A percentile compares a stretch with the other conserved stretches of the same genome.
Evolutionary conservation across 1,140 invertebrate genomes (phyloP).

Genomic region (Drosophila takahashii): DNA sequence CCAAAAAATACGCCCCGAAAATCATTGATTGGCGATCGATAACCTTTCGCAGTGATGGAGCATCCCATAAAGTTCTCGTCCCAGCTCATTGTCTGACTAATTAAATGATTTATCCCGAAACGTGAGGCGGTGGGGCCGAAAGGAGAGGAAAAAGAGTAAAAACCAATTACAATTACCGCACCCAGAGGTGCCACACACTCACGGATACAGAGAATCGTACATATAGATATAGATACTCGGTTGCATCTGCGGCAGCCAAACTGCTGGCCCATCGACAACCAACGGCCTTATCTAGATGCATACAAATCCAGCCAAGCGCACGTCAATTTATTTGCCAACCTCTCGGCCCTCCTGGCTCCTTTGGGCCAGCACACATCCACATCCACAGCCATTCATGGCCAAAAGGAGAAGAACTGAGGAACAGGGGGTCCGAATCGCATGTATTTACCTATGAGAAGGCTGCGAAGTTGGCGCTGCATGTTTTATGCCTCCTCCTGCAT

Average conservation of each 20-base stretch:
- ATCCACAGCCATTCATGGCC: slow-evolving; percentile 25
- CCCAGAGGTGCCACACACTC: slow-evolving; percentile 81
- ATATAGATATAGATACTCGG: slow-evolving; percentile 11
- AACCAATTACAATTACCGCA: slow-evolving; percentile 84
- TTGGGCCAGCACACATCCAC: slow-evolving; percentile 22
- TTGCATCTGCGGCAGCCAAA: slow-evolving; percentile 39
- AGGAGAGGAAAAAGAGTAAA: slow-evolving; percentile 42
- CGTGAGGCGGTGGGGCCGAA: slow-evolving; percentile 55
- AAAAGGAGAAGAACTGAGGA: slow-evolving; percentile 9
- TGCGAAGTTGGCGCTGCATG: slow-evolving; percentile 76
- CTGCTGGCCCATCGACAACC: slow-evolving; percentile 34
- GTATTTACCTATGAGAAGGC: slow-evolving; percentile 69
- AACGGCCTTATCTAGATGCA: slow-evolving; percentile 78
- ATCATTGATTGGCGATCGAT: slow-evolving; percentile 63
- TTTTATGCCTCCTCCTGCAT: slow-evolving; percentile 80
- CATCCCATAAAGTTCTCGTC: slow-evolving; percentile 34
- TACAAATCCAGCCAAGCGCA: slow-evolving; percentile 82
- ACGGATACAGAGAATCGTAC: slow-evolving; percentile 27
- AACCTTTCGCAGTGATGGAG: slow-evolving; percentile 64
- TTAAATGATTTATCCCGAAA: slow-evolving; percentile 83
- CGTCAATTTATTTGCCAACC: slow-evolving; percentile 81
- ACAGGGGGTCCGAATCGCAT: slow-evolving; percentile 23
- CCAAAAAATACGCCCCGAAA: slow-evolving; percentile 57
- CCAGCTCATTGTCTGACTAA: slow-evolving; percentile 78
- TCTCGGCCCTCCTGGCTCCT: slow-evolving; percentile 25